A percentile compares a stretch with the other conserved stretches of the same genome.
phyloP scores from a whole-genome alignment of 1,140 invertebrate species.

The Doryteuthis pealeii region DNA sequence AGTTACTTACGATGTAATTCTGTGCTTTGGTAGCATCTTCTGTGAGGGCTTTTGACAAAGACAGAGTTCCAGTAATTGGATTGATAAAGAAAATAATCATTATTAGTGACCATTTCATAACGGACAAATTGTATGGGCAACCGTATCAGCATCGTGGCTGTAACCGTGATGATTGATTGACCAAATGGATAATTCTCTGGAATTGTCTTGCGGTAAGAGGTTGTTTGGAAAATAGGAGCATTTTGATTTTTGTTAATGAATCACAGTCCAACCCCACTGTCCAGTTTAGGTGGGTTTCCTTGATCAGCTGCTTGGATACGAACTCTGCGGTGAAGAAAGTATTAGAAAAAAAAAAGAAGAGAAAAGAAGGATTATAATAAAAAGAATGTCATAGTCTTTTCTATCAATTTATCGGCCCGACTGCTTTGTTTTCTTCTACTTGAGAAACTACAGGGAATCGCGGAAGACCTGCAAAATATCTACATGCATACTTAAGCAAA shows the following conservation, averaged over 20 bases:
- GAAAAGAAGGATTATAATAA: no score
- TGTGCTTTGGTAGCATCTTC: neutral
- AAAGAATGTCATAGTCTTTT: no score
- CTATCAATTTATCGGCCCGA: no score
- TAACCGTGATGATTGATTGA: slow-evolving; percentile 34
- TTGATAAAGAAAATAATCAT: neutral
- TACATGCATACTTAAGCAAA: no score
- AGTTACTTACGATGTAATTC: neutral
- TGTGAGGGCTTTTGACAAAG: neutral
- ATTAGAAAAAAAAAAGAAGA: no score
- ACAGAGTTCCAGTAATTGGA: neutral
- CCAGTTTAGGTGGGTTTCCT: slow-evolving; percentile 19
- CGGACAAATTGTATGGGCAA: neutral
- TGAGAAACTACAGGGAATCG: no score
- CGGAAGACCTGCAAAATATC: no score
- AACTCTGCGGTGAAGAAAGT: neutral
- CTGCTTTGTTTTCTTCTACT: no score
- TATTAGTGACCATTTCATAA: neutral
- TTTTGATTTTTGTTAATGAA: slow-evolving; percentile 77
- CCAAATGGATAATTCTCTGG: slow-evolving; percentile 39
- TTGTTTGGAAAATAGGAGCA: slow-evolving; percentile 71
- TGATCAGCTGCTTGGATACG: slow-evolving; percentile 27
- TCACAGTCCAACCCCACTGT: slow-evolving; percentile 68
- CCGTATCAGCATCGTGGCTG: slow-evolving; percentile 64
- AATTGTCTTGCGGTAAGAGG: slow-evolving; percentile 30